Evolutionary conservation across 35 echinoderm and acorn worm genomes (phyloP).

Genomic region (Ophiothrix spiculata): DNA sequence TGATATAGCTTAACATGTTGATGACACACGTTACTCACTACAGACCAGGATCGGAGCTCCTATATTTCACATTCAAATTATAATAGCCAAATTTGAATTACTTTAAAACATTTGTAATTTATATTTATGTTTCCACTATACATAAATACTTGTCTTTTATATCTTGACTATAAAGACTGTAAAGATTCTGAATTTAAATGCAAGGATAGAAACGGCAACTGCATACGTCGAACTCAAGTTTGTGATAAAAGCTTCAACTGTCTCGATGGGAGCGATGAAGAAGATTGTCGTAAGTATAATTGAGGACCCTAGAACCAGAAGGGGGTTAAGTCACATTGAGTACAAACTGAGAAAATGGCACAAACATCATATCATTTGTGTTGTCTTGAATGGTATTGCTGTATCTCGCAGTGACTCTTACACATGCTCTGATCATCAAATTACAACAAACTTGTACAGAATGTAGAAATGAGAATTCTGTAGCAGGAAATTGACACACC

Average conservation of each 20-base stretch:
- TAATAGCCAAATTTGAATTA: no score
- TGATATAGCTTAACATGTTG: no score
- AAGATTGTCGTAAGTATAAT: not conserved
- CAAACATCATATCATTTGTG: not conserved
- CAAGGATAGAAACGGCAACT: not conserved
- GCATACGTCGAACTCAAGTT: not conserved
- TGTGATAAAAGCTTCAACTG: slow-evolving; percentile 2
- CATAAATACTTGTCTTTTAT: no score
- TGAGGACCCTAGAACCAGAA: not conserved
- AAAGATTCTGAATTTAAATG: slow-evolving; percentile 27
- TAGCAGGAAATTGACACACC: no score
- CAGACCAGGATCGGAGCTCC: no score
- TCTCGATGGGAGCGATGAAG: slow-evolving; percentile 13
- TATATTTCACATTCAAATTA: no score
- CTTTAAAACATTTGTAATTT: no score
- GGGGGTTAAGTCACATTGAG: not conserved
- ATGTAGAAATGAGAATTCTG: not conserved
- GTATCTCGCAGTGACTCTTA: not conserved
- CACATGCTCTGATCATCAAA: not conserved
- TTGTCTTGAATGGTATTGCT: not conserved
- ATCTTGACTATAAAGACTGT: not conserved
- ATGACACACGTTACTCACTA: no score
- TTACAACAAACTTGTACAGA: not conserved
- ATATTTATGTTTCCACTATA: no score
- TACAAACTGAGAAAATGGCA: not conserved